Conservation (phyloP, 2,888 invertebrate genomes). For the Hemistola chrysoprasaria region DNA sequence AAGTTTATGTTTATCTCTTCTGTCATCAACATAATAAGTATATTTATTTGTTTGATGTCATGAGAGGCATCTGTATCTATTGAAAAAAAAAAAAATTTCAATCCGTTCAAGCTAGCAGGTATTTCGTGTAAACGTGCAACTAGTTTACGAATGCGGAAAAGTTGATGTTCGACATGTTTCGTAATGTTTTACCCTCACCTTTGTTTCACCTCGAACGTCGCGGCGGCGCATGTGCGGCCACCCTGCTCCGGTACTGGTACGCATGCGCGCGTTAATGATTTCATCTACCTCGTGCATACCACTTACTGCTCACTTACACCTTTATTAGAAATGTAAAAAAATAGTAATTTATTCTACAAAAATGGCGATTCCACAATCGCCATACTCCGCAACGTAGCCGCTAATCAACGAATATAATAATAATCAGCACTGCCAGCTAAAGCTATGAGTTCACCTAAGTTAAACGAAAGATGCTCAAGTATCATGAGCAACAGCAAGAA, state of each 20-base stretch:
- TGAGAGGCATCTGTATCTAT: no score
- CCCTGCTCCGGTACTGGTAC: no score
- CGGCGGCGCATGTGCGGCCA: constrained; percentile 12
- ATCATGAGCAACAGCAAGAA: constrained; percentile 67
- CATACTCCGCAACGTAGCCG: constrained; percentile 1
- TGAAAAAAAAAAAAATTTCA: no score
- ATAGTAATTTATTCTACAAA: constrained; percentile 1
- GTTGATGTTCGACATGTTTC: neutral
- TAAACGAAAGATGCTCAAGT: constrained; percentile 66
- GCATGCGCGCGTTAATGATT: constrained; percentile 59
- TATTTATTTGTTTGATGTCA: no score
- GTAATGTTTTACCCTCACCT: neutral
- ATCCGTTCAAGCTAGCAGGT: no score
- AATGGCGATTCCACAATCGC: constrained; percentile 14
- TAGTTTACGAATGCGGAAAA: no score
- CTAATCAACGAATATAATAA: constrained; percentile 11
- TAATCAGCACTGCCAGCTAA: constrained; percentile 1
- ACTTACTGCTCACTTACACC: constrained; percentile 16
- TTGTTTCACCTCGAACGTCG: neutral
- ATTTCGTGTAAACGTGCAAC: no score
- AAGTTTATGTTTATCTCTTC: no score
- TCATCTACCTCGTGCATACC: constrained; percentile 30
- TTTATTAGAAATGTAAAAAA: constrained; percentile 7
- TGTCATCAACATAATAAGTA: no score
- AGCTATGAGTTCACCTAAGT: constrained; percentile 71